phyloP scores from a whole-genome alignment of 1,140 invertebrate genomes.

The Trachymyrmex septentrionalis region DNA sequence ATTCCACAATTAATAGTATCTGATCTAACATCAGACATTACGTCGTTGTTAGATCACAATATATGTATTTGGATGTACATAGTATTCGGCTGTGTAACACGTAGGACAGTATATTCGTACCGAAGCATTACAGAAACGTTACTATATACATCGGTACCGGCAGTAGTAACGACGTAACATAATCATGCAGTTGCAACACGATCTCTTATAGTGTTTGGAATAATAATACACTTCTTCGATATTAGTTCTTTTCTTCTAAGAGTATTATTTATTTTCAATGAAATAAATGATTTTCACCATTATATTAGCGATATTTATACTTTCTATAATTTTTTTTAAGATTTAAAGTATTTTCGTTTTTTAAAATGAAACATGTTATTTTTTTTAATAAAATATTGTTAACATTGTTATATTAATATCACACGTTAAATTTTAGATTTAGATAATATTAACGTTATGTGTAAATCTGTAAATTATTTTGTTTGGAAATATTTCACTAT shows the following conservation, averaged over 20 bases:
- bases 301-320: background rate
- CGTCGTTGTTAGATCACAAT: background rate
- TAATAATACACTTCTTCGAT: conserved; percentile 29
- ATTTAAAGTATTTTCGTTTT: background rate
- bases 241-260: background rate
- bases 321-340: background rate
- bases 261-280: background rate
- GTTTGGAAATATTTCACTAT: background rate
- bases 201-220: conserved; percentile 10
- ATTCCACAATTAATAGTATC: conserved; percentile 24
- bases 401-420: background rate
- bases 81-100: background rate
- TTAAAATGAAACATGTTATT: background rate
- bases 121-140: background rate
- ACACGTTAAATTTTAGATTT: background rate
- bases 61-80: background rate
- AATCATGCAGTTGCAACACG: conserved; percentile 8
- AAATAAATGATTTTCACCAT: background rate
- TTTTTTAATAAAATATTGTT: background rate
- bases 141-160: background rate
- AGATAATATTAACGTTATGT: background rate
- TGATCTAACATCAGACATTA: background rate
- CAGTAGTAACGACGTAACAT: conserved; percentile 18
- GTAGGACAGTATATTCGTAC: background rate
- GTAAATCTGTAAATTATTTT: background rate